Conservation (phyloP, 1,140 invertebrate species). For the Aethina tumida region DNA sequence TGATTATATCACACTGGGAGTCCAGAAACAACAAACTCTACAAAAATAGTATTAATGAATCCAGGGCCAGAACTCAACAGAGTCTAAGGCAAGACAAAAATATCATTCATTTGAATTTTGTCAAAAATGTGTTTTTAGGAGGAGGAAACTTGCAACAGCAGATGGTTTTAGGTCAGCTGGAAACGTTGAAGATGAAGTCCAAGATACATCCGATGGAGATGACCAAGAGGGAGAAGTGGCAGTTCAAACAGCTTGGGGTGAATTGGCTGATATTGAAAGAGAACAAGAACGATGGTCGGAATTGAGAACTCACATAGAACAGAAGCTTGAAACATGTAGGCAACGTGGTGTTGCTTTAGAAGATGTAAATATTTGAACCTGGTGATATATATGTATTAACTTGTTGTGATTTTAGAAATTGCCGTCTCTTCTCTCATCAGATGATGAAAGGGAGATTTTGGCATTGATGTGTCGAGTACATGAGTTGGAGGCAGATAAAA, state of each 20-base stretch:
- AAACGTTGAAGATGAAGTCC: conserved; percentile 19
- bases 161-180: conserved; percentile 32
- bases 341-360: conserved; percentile 66
- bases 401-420: conserved; percentile 51
- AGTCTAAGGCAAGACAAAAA: conserved; percentile 40
- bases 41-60: conserved; percentile 43
- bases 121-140: conserved; percentile 11
- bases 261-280: conserved; percentile 71
- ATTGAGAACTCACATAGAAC: conserved; percentile 62
- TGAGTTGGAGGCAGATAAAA: conserved; percentile 85
- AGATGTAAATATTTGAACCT: conserved; percentile 50
- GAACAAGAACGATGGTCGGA: conserved; percentile 74
- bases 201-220: conserved; percentile 19
- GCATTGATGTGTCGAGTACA: conserved; percentile 77
- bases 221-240: conserved; percentile 26
- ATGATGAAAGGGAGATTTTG: conserved; percentile 78
- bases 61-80: conserved; percentile 46
- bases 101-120: conserved; percentile 3
- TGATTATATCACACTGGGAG: conserved; percentile 80
- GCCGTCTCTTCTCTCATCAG: conserved; percentile 69
- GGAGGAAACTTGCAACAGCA: conserved; percentile 21
- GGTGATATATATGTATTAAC: not conserved
- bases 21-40: conserved; percentile 67
- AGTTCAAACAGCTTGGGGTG: conserved; percentile 75
- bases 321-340: conserved; percentile 66